Evolutionary conservation across 1,140 invertebrate species (phyloP).

Genomic region (Drosophila tropicalis): DNA sequence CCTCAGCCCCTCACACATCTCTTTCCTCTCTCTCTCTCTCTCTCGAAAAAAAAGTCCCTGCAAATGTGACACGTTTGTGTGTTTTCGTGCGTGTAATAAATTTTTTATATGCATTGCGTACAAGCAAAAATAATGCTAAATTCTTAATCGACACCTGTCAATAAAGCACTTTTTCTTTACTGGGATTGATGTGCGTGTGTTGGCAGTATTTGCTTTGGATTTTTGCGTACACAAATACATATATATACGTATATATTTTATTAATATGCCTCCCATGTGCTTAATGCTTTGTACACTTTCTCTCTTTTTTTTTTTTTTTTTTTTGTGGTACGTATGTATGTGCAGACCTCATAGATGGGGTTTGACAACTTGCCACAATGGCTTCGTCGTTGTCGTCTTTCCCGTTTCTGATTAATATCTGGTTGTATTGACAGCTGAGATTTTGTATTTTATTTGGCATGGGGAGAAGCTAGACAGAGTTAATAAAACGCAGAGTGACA

Average conservation of each 20-base stretch:
- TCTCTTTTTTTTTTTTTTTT: slow-evolving; percentile 50
- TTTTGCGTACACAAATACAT: slow-evolving; percentile 29
- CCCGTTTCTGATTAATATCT: slow-evolving; percentile 72
- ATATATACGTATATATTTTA: slow-evolving; percentile 56
- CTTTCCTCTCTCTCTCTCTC: background rate
- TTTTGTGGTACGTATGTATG: background rate
- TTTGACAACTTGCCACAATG: slow-evolving; percentile 48
- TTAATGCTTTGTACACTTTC: slow-evolving; percentile 58
- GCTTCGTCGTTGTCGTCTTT: slow-evolving; percentile 20
- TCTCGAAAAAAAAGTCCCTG: slow-evolving; percentile 20
- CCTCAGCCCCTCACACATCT: background rate
- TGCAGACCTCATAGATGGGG: slow-evolving; percentile 9
- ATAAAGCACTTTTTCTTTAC: slow-evolving; percentile 50
- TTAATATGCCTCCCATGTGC: slow-evolving; percentile 72
- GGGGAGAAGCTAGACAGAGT: slow-evolving; percentile 31
- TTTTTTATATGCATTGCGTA: slow-evolving; percentile 76
- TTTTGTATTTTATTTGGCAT: slow-evolving; percentile 40
- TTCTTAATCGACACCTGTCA: slow-evolving; percentile 81
- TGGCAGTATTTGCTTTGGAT: slow-evolving; percentile 7
- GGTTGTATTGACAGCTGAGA: slow-evolving; percentile 78
- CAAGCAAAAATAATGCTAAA: slow-evolving; percentile 76
- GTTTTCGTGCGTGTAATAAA: slow-evolving; percentile 81
- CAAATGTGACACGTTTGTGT: slow-evolving; percentile 78
- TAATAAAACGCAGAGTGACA: slow-evolving; percentile 73
- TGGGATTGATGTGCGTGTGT: slow-evolving; percentile 51